Base-by-base conservation (phyloP, 2,797 vertebrate species). In the Yasuhikotakia modesta region DNA sequence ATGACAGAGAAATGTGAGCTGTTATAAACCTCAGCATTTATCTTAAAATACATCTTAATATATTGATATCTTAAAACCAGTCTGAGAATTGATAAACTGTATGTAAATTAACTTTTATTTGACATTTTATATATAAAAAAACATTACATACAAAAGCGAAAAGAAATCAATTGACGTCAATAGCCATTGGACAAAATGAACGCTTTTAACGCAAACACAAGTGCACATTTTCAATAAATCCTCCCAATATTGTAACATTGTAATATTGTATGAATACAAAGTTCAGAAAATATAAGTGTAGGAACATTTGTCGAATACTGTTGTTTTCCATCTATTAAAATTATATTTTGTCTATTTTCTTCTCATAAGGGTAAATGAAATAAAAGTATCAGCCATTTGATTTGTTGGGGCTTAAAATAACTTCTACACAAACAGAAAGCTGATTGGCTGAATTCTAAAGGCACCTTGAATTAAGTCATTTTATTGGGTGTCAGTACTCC, bases 381-480 rank as follows among this genome's bases (percentile, higher is more conserved):
- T 74, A 74, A 43, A 75, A 27, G 27, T 55, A 27, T 14, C 14
- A 55, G 21, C 21, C 21, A n/a, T 55, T 30, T 43, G 5, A 53
- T 55, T 43, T 21, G 5, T 65, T 24, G 30, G 61, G 72, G 30
- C 43, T 27, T 72, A 19, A 17, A 19, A 22, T 48, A 27, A 35
- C 48, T 22, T 64, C 14, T 50, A 53, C 75, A 74, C 21, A 74
- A 64, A 77, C 55, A 12, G 39, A 77, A 82, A 69, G 61, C 64
- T 80, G 43, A 82, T 64, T 78, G 84, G 73, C 75, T 79, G 70
- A 84, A 83, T 82, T 79, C 64, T 10, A 57, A 87, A 86, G 82
- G 82, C 83, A 85, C 78, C 55, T 65, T 71, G 74, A 78, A 79
- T 82, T 52, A 69, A 84, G 81, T 73, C 50, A 82, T 68, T 81